phyloP scores from a whole-genome alignment of 2,113 vertebrate species.

The Semnornis frantzii region DNA sequence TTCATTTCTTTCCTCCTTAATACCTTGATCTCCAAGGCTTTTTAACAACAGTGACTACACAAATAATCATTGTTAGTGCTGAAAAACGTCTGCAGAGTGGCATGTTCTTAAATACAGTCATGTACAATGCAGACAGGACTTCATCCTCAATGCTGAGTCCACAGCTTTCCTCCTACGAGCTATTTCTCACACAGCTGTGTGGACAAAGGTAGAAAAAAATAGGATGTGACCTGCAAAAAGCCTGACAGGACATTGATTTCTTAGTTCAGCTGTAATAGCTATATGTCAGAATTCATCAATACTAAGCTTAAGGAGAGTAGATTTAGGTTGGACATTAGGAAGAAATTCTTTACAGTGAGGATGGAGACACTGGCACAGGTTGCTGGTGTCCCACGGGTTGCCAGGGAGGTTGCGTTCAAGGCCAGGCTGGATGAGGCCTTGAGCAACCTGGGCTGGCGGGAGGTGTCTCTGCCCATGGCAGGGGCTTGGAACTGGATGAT shows the following conservation, averaged over 20 bases:
- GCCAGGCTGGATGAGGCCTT: too few relatives aligned
- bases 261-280: neutral
- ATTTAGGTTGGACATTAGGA: too few relatives aligned
- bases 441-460: too few relatives aligned
- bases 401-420: too few relatives aligned
- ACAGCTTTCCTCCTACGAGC: neutral
- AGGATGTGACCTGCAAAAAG: neutral
- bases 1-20: neutral
- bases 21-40: neutral
- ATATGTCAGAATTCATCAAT: neutral
- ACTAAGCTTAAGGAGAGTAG: too few relatives aligned
- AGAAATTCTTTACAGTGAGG: too few relatives aligned
- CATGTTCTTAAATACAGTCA: neutral
- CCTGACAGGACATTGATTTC: neutral
- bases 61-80: neutral
- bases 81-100: rapidly evolving
- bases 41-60: neutral
- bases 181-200: neutral
- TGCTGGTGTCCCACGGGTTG: too few relatives aligned
- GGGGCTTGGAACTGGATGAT: too few relatives aligned
- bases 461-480: too few relatives aligned
- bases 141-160: neutral
- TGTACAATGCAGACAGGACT: neutral
- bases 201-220: neutral
- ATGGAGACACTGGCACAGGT: too few relatives aligned